Percentiles rank a stretch among this genome's conserved stretches.
phyloP scores from a whole-genome alignment of 2,888 invertebrate genomes.

The Nephrotoma appendiculata region DNA sequence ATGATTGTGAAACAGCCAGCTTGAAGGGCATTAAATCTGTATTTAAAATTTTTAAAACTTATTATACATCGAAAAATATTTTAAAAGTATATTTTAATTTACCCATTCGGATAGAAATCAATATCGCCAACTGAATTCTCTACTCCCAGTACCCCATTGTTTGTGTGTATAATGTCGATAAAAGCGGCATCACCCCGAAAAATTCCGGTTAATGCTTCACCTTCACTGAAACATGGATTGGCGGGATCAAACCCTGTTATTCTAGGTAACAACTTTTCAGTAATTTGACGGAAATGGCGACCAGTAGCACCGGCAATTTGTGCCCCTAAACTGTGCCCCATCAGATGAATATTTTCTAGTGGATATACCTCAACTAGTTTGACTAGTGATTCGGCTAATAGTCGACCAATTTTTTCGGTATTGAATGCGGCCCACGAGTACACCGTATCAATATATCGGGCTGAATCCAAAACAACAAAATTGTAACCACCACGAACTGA shows the following conservation, averaged over 20 bases:
- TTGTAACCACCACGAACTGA: conserved; percentile 26
- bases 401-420: conserved; percentile 9
- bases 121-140: conserved; percentile 24
- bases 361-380: background rate
- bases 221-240: conserved; percentile 26
- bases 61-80: background rate
- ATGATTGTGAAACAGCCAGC: conserved; percentile 21
- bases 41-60: background rate
- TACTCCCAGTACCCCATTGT: conserved; percentile 24
- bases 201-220: conserved; percentile 20
- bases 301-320: conserved; percentile 28
- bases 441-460: conserved; percentile 11
- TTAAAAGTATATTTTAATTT: background rate
- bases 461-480: conserved; percentile 23
- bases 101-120: conserved; percentile 28
- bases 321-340: conserved; percentile 23
- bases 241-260: conserved; percentile 30
- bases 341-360: conserved; percentile 11
- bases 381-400: conserved; percentile 7
- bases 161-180: conserved; percentile 26
- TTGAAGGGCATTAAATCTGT: conserved; percentile 14
- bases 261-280: conserved; percentile 21
- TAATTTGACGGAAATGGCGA: conserved; percentile 20
- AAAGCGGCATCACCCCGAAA: conserved; percentile 24
- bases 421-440: conserved; percentile 14